Base-by-base conservation (phyloP, 2,797 vertebrate genomes). In the Emydoidea blandingii region DNA sequence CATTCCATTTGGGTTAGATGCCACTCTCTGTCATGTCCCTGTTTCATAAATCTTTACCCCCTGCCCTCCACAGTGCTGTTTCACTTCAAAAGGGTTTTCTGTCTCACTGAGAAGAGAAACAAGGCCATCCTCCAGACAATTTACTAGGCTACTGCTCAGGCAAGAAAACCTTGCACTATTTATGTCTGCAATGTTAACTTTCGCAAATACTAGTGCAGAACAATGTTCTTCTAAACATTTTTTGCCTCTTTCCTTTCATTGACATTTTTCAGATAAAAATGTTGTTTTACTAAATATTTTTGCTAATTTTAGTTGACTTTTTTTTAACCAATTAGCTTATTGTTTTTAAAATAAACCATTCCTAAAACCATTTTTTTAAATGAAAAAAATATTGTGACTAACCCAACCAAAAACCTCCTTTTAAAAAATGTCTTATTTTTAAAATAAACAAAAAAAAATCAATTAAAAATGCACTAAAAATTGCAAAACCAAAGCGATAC, bases 1-100 rank as follows among this genome's bases (percentile, higher is more conserved):
- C 95, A 93, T 94, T 95, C 95, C 92, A 89, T 96, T 91, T 96
- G 95, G 95, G 93, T 95, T 95, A 95, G 94, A 92, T 88, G 83
- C 94, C 96, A 87, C 88, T 87, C 95, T 94, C 94, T 81, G 27
- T 57, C 94, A 85, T 87, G 92, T 90, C 95, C 68, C 88, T 94
- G 76, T 92, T 95, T 91, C 95, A 93, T 59, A 90, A 96, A 91
- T 87, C 89, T 95, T 96, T 57, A 81, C 59, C 81, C 95, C 86
- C 85, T 62, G 50, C n/a, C 84, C 95, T 93, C 89, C 1, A 7
- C 47, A 53, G 79, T 94, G 93, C 93, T 92, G 92, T 83, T 96
- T 85, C 88, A 56, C 79, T 93, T 96, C 91, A 95, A 87, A 93
- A 81, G 74, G 94, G 53, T 54, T 76, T 95, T 92, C 91, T 93